Evolutionary conservation across 2,797 vertebrate species (phyloP), one percentile per base, ranked within the genome.

Genomic region (Phataginus tetradactyla): DNA sequence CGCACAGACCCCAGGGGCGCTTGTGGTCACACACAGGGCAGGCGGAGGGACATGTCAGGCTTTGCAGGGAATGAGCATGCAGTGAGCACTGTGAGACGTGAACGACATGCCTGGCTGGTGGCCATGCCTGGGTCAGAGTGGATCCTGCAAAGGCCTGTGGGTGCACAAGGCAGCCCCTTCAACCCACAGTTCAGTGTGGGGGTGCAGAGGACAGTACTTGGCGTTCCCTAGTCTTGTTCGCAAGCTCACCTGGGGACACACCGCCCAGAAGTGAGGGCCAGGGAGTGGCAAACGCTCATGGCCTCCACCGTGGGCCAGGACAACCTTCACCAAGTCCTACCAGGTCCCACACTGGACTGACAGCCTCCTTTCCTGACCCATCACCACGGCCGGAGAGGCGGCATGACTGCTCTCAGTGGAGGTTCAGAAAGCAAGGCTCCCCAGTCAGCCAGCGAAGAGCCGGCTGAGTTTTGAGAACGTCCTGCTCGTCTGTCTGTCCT

Each of bases 151-250:
- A 55, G 29, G 39, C 42, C 1, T 0, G 49, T 5, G 64, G 1
- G 21, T n/a, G 20, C 45, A 39, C 12, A 3, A 5, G 0, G 0
- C 51, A 8, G 59, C 3, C 18, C 18, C 59, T 17, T 12, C 1
- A 10, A 20, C 29, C 49, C 51, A 0, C 1, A 10, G 34, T 23
- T 0, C 15, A 23, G 72, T 4, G 14, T 1, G 27, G 25, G 7
- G 0, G 25, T 63, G 39, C 37, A 1, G 14, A 21, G 25, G 39
- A 29, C 57, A 7, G 4, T 12, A 45, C 0, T 10, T 2, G 49
- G 8, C 0, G 4, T 5, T 32, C 29, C 27, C 80, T 55, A 3
- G 9, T 1, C n/a, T 4, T 18, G 29, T 32, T 11, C 0, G 0
- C 1, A 42, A 51, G 45, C 53, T 34, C 84, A 5, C 14, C 86